Evolutionary conservation across 2,113 vertebrate species (phyloP).

Genomic region (Rousettus leschenaultii): DNA sequence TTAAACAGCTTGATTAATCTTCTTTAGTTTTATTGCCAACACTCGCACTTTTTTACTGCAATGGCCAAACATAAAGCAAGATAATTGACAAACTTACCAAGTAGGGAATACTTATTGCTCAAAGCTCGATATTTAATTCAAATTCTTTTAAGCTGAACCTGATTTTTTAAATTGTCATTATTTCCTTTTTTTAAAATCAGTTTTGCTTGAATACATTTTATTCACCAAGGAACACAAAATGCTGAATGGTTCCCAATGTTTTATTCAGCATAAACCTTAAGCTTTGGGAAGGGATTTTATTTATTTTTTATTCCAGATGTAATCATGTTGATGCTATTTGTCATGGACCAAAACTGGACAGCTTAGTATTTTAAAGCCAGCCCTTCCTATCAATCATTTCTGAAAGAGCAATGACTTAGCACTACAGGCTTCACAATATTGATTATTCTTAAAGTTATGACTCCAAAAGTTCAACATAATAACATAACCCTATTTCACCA

Average conservation of each 20-base stretch:
- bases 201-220: neutral
- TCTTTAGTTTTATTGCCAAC: neutral
- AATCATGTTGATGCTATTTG: slow-evolving; percentile 41
- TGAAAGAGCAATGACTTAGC: slow-evolving; percentile 24
- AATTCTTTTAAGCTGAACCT: slow-evolving; percentile 31
- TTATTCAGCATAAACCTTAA: neutral
- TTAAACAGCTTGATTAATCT: neutral
- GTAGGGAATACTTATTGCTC: neutral
- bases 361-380: slow-evolving; percentile 44
- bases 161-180: neutral
- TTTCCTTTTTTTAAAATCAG: neutral
- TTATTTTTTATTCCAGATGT: slow-evolving; percentile 3
- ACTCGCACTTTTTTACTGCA: neutral
- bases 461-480: slow-evolving; percentile 18
- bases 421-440: slow-evolving; percentile 28
- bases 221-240: neutral
- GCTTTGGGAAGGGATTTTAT: neutral
- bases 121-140: slow-evolving; percentile 40
- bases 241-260: neutral
- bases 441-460: slow-evolving; percentile 47
- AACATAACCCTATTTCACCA: neutral
- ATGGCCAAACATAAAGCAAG: neutral
- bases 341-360: slow-evolving; percentile 23
- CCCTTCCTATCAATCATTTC: slow-evolving; percentile 53
- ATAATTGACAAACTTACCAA: neutral